These are phyloP conservation scores for Leptobrachium ailaonicum DNA, from an alignment of 2,113 vertebrate genomes.

Conservation along the genomic window DNA sequence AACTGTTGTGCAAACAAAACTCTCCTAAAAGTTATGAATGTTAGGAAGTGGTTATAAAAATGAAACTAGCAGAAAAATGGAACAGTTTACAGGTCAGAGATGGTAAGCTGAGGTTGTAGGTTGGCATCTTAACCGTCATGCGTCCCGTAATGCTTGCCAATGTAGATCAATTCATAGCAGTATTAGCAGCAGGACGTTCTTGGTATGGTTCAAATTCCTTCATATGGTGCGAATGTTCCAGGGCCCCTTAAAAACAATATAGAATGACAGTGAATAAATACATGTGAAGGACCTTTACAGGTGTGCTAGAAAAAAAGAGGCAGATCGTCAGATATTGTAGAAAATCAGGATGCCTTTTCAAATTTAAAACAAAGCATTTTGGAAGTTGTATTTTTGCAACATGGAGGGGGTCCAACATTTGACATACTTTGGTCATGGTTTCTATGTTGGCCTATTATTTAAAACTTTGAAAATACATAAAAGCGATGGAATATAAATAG, in stretches of 20 bases:
- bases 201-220: constrained; percentile 66
- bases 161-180: constrained; percentile 54
- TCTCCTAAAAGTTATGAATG: constrained; percentile 67
- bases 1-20: constrained; percentile 71
- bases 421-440: too few species aligned
- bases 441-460: too few species aligned
- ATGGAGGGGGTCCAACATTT: too few species aligned
- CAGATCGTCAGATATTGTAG: too few species aligned
- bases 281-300: too few species aligned
- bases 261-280: too few species aligned
- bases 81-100: constrained; percentile 62
- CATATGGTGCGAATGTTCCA: constrained; percentile 25
- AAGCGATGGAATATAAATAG: too few species aligned
- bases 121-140: constrained; percentile 67
- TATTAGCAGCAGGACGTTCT: constrained; percentile 56
- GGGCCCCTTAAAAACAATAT: neutral
- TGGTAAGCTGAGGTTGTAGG: constrained; percentile 67
- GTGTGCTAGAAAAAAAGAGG: too few species aligned
- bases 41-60: constrained; percentile 89
- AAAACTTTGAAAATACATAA: too few species aligned
- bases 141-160: constrained; percentile 59
- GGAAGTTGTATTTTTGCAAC: too few species aligned
- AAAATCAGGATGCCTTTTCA: too few species aligned
- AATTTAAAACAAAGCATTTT: too few species aligned
- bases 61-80: constrained; percentile 60